phyloP scores from a whole-genome alignment of 2,888 invertebrate genomes.

The Trachelus iudaicus region DNA sequence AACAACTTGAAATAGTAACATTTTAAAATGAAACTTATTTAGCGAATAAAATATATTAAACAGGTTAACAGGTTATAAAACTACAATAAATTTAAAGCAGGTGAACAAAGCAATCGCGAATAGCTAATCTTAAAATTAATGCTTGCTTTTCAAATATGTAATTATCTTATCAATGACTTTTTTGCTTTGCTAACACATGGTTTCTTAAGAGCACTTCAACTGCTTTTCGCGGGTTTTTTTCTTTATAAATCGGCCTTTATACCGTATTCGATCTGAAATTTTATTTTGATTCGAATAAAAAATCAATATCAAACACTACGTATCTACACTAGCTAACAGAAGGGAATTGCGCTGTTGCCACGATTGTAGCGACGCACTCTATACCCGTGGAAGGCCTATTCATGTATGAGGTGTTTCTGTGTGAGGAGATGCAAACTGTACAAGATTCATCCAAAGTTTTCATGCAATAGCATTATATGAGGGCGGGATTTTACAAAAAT shows the following conservation, averaged over 20 bases:
- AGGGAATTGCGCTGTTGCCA: conserved; percentile 9
- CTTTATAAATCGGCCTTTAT: conserved; percentile 15
- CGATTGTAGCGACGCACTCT: conserved; percentile 14
- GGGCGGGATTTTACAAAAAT: too few relatives aligned
- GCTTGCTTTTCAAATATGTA: too few relatives aligned
- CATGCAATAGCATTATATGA: neutral
- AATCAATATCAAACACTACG: too few relatives aligned
- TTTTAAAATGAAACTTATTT: too few relatives aligned
- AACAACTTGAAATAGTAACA: too few relatives aligned
- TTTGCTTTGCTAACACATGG: too few relatives aligned
- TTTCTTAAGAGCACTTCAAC: neutral
- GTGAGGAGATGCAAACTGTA: conserved; percentile 11
- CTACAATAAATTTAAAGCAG: too few relatives aligned
- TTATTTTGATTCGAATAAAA: neutral
- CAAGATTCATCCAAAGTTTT: conserved; percentile 10
- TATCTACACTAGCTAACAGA: neutral
- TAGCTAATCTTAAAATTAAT: too few relatives aligned
- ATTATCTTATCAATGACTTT: too few relatives aligned
- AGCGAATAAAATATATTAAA: too few relatives aligned
- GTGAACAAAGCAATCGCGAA: too few relatives aligned
- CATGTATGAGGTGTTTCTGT: conserved; percentile 17
- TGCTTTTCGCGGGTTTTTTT: conserved; percentile 9
- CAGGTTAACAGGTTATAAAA: too few relatives aligned
- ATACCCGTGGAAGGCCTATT: conserved; percentile 9
- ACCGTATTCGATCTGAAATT: conserved; percentile 5